phyloP scores from a whole-genome alignment of 1,140 invertebrate species.

The Dinoponera quadriceps region DNA sequence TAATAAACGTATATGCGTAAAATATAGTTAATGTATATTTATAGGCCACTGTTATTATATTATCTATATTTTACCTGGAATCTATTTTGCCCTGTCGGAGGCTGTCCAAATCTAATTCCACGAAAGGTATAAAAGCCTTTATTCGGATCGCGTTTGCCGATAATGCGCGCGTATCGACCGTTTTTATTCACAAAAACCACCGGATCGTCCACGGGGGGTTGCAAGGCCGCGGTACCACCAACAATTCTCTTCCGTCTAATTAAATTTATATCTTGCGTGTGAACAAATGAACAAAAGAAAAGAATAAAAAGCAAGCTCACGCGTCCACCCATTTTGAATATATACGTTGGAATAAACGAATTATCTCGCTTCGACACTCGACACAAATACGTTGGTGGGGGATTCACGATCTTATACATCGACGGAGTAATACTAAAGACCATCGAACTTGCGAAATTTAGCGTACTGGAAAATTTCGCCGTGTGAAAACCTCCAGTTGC shows the following conservation, averaged over 20 bases:
- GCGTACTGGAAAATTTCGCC: too few species aligned
- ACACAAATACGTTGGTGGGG: not conserved
- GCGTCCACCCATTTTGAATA: conserved; percentile 55
- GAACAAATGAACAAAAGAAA: conserved; percentile 34
- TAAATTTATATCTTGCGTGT: not conserved
- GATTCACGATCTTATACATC: not conserved
- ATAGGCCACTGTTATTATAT: not conserved
- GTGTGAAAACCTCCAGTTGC: too few species aligned
- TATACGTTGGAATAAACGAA: not conserved
- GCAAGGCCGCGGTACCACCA: conserved; percentile 86
- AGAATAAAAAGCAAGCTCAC: conserved; percentile 15
- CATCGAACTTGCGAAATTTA: too few species aligned
- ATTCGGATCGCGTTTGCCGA: conserved; percentile 84
- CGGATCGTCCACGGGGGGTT: conserved; percentile 87
- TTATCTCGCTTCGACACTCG: not conserved
- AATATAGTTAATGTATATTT: not conserved
- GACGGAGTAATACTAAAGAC: too few species aligned
- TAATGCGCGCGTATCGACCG: conserved; percentile 85
- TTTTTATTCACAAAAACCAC: conserved; percentile 86
- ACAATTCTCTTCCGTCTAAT: conserved; percentile 85
- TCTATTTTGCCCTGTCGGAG: conserved; percentile 88
- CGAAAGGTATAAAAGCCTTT: conserved; percentile 87
- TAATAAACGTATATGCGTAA: too few species aligned
- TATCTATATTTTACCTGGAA: conserved; percentile 86
- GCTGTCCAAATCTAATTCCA: conserved; percentile 91